Evolutionary conservation across 2,888 invertebrate species (phyloP), one percentile per base, ranked within the genome.

Genomic region (Achlya flavicornis): DNA sequence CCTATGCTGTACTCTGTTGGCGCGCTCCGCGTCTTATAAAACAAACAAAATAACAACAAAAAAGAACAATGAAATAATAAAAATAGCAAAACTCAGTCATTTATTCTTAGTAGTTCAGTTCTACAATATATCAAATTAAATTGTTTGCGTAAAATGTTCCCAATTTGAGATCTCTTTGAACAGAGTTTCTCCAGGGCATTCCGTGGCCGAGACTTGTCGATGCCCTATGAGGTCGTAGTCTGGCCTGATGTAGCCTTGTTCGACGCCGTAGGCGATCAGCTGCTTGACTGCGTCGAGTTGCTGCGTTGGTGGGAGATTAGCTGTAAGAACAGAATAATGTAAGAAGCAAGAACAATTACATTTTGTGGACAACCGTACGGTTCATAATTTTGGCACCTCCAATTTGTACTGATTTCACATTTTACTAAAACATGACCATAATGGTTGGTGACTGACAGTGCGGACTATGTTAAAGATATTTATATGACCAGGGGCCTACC

Each of bases 171-270:
- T 96, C 78, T 96, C 95, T 0, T 90, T 78, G 77, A 94, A 96
- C 0, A 97, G 87, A 0, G 94, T 88, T 10, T 94, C 90, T 0
- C 97, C 97, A 0, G 97, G 97, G 74, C 96, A 97, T 67, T 95
- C 95, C 0, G 96, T 97, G 0, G 80, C 73, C 85, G 85, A 14
- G 72, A 87, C 82, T 72, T 91, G 89, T 1, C 89, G 86, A 79
- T 97, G 96, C 0, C 96, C 96, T 10, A 96, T 85, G 14, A 97
- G 83, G 33, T 90, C 91, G 78, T 96, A 96, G 69, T 95, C 85
- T 0, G 87, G 79, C 6, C 88, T 79, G 46, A 97, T 95, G 80
- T 93, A 94, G 0, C 96, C 95, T 11, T 90, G 86, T n/a, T 86
- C 73, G 0, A 96, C 91, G 0, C 96, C 96, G 61, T 85, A 90